Percentiles rank a stretch among this genome's conserved stretches.
Conservation (phyloP, 2,797 vertebrate species). For the Muscicapa striata region DNA sequence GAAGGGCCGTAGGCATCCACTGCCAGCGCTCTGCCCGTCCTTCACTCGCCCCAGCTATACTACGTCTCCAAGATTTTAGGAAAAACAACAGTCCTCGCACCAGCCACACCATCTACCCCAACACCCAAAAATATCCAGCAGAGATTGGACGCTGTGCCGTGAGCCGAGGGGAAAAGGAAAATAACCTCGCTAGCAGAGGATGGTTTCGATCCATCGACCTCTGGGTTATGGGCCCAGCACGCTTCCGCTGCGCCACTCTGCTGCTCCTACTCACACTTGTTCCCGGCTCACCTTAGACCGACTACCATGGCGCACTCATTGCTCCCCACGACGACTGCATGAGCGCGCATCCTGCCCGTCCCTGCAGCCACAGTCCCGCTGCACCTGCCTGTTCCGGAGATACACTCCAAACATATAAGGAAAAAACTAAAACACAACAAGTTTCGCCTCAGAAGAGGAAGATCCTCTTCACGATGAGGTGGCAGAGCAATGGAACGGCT, state of each 20-base stretch:
- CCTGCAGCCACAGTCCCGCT: not conserved
- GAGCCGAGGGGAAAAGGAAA: fast-evolving
- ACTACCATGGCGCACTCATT: fast-evolving
- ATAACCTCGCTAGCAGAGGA: not conserved
- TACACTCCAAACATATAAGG: fast-evolving
- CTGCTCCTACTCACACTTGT: fast-evolving
- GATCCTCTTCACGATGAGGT: too few species aligned
- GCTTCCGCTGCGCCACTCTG: slow-evolving; percentile 72
- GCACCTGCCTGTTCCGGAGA: not conserved
- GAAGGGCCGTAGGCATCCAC: fast-evolving
- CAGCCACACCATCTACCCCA: fast-evolving
- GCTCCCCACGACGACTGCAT: fast-evolving
- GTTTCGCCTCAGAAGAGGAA: not conserved
- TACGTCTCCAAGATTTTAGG: fast-evolving
- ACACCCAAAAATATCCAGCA: fast-evolving
- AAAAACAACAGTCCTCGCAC: fast-evolving
- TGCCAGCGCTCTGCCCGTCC: fast-evolving
- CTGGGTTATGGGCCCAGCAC: slow-evolving; percentile 72
- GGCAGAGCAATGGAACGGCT: not conserved
- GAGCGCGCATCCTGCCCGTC: fast-evolving
- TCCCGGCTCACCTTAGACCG: fast-evolving
- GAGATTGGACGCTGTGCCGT: too few species aligned
- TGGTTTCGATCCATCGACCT: slow-evolving; percentile 71
- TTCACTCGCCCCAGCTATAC: fast-evolving
- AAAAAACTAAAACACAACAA: fast-evolving